Evolutionary conservation across 2,888 invertebrate genomes (phyloP).

Genomic region (Trichogramma evanescens): DNA sequence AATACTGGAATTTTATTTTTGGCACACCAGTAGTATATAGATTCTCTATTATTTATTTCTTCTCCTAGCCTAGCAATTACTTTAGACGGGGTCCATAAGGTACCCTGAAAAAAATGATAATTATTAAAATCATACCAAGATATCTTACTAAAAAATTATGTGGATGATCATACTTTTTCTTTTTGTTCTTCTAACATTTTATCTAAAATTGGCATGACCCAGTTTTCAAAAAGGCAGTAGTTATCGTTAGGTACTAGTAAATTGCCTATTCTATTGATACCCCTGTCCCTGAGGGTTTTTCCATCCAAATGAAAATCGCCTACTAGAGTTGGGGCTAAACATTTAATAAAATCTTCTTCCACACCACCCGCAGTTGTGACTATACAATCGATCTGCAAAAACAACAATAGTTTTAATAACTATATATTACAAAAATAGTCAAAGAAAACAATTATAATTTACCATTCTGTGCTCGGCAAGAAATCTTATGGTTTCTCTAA

Average conservation of each 20-base stretch:
- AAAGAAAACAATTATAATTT: slow-evolving; percentile 20
- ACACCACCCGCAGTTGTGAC: slow-evolving; percentile 97
- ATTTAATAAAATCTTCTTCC: slow-evolving; percentile 98
- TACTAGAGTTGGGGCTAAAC: slow-evolving; percentile 86
- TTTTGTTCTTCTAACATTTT: slow-evolving; percentile 85
- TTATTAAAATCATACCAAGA: not conserved
- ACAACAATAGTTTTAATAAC: not conserved
- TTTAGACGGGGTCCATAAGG: slow-evolving; percentile 88
- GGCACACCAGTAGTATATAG: slow-evolving; percentile 95
- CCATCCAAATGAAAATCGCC: slow-evolving; percentile 87
- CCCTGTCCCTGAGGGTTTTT: slow-evolving; percentile 69
- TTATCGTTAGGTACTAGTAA: slow-evolving; percentile 96
- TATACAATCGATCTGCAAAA: slow-evolving; percentile 76
- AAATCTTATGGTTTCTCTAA: slow-evolving; percentile 85
- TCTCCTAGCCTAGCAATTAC: slow-evolving; percentile 78
- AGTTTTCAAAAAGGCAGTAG: slow-evolving; percentile 96
- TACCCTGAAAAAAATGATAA: slow-evolving; percentile 43
- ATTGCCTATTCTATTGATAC: slow-evolving; percentile 88
- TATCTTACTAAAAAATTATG: not conserved
- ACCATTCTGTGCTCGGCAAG: slow-evolving; percentile 77
- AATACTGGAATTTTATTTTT: slow-evolving; percentile 95
- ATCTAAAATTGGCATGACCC: slow-evolving; percentile 90
- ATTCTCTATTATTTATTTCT: slow-evolving; percentile 81
- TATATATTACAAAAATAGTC: not conserved
- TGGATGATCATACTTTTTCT: slow-evolving; percentile 47